phyloP scores from a whole-genome alignment of 2,797 vertebrate genomes.

The Vipera ursinii region DNA sequence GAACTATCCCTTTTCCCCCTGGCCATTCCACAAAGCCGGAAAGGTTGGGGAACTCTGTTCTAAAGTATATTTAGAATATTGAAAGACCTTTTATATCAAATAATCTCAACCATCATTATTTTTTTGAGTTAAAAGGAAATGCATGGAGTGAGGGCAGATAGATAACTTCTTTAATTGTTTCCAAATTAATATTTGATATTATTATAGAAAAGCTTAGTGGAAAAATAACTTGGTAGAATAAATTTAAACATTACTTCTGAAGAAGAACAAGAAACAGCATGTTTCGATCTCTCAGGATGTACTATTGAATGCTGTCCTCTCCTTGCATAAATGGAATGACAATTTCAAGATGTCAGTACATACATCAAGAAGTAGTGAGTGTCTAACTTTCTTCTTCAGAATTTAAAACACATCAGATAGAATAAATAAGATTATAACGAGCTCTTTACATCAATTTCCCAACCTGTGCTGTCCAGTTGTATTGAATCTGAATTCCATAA shows the following conservation, averaged over 20 bases:
- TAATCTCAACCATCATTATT: neutral
- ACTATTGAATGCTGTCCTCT: conserved; percentile 14
- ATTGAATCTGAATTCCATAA: neutral
- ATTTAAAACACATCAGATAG: neutral
- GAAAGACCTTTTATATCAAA: neutral
- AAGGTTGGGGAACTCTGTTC: no score
- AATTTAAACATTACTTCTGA: conserved; percentile 1
- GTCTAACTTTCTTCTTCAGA: conserved; percentile 16
- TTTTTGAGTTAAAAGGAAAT: neutral
- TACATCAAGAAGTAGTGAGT: conserved; percentile 22
- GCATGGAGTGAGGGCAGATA: neutral
- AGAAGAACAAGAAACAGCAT: neutral
- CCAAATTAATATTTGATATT: neutral
- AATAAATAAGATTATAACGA: conserved; percentile 2
- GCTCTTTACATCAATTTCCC: neutral
- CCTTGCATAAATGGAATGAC: conserved; percentile 41
- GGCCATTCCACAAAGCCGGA: no score
- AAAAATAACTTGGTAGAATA: neutral
- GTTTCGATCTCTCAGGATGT: conserved; percentile 38
- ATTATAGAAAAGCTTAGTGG: neutral
- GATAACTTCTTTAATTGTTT: neutral
- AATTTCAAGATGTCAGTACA: conserved; percentile 21
- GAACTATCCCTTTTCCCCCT: no score
- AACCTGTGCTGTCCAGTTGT: neutral
- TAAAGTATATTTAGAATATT: neutral